Base-by-base conservation (phyloP, 2,113 vertebrate genomes). In the Gadus macrocephalus region DNA sequence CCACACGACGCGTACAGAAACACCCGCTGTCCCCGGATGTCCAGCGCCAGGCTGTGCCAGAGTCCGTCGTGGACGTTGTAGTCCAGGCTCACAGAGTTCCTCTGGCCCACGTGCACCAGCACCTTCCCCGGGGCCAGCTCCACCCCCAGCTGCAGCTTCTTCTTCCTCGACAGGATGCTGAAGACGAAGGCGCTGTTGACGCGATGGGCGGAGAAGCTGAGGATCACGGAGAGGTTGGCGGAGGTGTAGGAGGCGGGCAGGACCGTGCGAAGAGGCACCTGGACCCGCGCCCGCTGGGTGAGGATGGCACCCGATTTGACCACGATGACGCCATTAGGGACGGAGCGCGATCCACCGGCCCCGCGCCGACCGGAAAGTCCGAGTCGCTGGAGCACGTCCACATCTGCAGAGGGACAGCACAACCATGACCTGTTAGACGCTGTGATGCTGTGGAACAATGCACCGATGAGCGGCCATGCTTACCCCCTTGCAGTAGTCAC, bases 111-210 rank as follows among this genome's bases (percentile, higher is more conserved):
- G 0, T 96, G 94, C 1, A 98, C 91, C 1, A 95, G 86, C 9
- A 94, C 82, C 86, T 92, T 92, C 25, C 94, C 95, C 0, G 95
- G 95, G 66, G 86, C 83, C 53, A 99, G 94, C 87, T 98, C 95
- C 79, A 98, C 73, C 0, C 96, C 96, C 31, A 99, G 93, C 85
- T 98, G 96, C 82, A 98, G 89, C 85, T 92, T 96, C 63, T 88
- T 94, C 84, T 87, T 93, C 79, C 88, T 93, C n/a, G 93, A 95
- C 73, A 92, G 91, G 69, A 96, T 42, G 0, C 94, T 91, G 64
- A 99, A 98, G 73, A 98, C 91, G 66, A 96, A 98, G 67, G 96
- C 97, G 4, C 89, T 93, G 91, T 96, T 98, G 87, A 98, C 81
- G 14, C 96, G 95, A 73, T 98, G 96, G 22, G 95, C 94, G 63